Base-by-base conservation (phyloP, 2,797 vertebrate genomes). In the Gallirallus australis region DNA sequence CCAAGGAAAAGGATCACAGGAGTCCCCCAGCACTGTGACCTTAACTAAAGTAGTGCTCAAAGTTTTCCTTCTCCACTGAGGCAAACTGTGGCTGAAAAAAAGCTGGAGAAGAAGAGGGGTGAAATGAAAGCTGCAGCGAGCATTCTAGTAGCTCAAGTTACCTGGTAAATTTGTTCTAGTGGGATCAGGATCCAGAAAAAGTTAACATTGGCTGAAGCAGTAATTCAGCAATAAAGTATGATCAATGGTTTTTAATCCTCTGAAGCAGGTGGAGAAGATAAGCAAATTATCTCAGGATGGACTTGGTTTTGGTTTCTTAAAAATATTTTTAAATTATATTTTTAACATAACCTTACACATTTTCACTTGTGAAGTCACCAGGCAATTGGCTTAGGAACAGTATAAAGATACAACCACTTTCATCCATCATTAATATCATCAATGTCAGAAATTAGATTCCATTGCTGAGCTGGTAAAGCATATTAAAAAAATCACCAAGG, bases 281-380 rank as follows among this genome's bases (percentile, higher is more conserved):
- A 94, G 80, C 66, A 93, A 86, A 73, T 88, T 76, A 92, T 30
- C 59, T 86, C 82, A 77, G 70, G 61, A 50, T 50, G 23, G 42
- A 45, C 18, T 45, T 45, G 18, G 42, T 6, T 45, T 45, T 19
- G 48, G 48, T 28, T 7, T 70, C 78, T 75, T 56, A 15, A 76
- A 52, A 79, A 52, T 91, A 82, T 48, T 94, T 91, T 92, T 13
- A 65, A 82, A 89, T 85, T 53, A 42, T 65, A 81, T 66, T 70
- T 91, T 86, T 84, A 88, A 93, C 76, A 86, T n/a, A 94, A 88
- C 15, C 39, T 94, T 90, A 90, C 12, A 84, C 63, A 91, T 79
- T 96, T 94, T 86, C 64, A 86, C 47, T 84, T 66, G 53, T 60
- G 35, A 93, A 94, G 70, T 93, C 94, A 95, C 77, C 73, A 79